Evolutionary conservation across 1,140 invertebrate genomes (phyloP).

Genomic region (Triops cancriformis): DNA sequence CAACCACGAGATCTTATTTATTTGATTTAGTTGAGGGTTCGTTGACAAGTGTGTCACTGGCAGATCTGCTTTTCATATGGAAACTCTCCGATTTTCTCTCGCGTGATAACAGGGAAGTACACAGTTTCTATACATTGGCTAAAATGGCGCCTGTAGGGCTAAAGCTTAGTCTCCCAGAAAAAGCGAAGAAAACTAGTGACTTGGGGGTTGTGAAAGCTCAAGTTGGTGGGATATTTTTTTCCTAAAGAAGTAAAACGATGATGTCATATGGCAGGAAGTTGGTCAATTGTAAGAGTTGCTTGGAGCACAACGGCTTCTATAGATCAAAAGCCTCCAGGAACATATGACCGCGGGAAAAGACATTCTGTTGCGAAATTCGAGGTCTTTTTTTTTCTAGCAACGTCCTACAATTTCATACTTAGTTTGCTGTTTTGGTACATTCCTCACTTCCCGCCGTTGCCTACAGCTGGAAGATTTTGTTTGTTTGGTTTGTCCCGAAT

Average conservation of each 20-base stretch:
- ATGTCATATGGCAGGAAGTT: constrained; percentile 10
- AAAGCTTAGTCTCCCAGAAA: not conserved
- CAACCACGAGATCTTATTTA: not conserved
- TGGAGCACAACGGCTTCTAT: not conserved
- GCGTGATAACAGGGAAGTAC: not conserved
- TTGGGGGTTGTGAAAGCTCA: not conserved
- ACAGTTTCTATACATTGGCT: not conserved
- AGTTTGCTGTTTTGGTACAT: not conserved
- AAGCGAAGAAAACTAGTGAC: not conserved
- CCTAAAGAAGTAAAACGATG: not conserved
- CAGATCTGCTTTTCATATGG: not conserved
- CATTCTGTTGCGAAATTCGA: not conserved
- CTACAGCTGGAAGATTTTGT: constrained; percentile 5
- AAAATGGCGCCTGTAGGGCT: not conserved
- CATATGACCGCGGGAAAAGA: not conserved
- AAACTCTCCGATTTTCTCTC: not conserved
- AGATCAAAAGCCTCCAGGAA: not conserved
- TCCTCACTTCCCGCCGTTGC: not conserved
- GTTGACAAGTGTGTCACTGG: not conserved
- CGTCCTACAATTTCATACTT: not conserved
- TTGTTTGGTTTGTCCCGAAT: not conserved
- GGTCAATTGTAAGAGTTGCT: not conserved
- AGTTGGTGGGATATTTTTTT: not conserved
- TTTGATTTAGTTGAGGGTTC: not conserved
- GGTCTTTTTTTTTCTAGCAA: not conserved